Evolutionary conservation across 1,140 invertebrate genomes (phyloP), one percentile per base, ranked within the genome.

Genomic region (Papilio polytes): DNA sequence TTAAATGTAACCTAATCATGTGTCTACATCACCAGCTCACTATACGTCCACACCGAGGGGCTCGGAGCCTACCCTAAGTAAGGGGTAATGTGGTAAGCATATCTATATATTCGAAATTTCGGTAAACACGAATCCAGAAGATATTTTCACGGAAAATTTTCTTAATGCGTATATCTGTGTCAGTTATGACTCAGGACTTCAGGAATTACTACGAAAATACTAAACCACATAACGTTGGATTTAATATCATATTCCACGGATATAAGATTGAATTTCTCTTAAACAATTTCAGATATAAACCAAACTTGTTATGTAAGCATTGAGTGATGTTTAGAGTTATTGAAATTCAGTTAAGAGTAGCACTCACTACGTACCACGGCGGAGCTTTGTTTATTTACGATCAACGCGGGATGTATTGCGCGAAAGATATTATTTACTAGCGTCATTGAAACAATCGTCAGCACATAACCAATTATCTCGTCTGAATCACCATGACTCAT

Each of bases 361-460:
- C 63, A 70, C 63, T 70, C 26, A 31, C 31, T 18, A 13, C 18
- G 41, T 20, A 26, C 41, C 74, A 48, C 46, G 74, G 10, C 36
- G 4, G 41, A 22, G 46, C 46, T 74, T 74, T 22, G 72, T 73
- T 73, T 73, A 20, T 74, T 74, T 74, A 74, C 72, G 15, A 76
- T 53, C 51, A 53, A 76, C 22, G 22, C 44, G 41, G 22, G 46
- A 51, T 48, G 46, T 10, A 76, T 44, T 53, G 74, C 74, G 74
- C 41, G 74, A 76, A 76, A 46, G 46, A 76, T 53, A 76, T 74
- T 48, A 74, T 76, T 51, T 51, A 76, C 20, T 48, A 46, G 46
- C 74, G 44, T 76, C 74, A 76, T 76, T 76, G 74, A 76, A 76
- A 53, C 44, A 76, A n/a, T 22, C 46, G 22, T 76, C 74, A 76